Evolutionary conservation across 1,140 invertebrate genomes (phyloP), one percentile per base, ranked within the genome.

Genomic region (Thereuonema tuberculata): DNA sequence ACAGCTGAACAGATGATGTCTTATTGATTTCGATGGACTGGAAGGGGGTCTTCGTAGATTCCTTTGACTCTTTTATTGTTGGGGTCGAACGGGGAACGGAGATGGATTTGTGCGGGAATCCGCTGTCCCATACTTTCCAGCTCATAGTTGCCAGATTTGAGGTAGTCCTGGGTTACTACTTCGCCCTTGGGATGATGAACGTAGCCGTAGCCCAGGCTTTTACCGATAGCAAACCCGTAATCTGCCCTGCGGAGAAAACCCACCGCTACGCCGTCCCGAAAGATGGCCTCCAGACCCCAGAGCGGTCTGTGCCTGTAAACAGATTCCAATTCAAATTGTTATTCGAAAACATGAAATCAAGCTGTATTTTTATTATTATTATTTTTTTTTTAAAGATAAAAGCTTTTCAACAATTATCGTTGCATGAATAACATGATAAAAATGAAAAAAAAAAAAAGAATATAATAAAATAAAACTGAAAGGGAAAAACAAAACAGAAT

Each of bases 251-350:
- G 76, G 15, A 93, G 69, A 64, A 85, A 86, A 46, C 89, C 89
- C 26, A 89, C 85, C 0, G 82, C 73, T 65, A 80, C 71, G 0
- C 81, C 82, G 71, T 93, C 81, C 67, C 88, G 81, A 70, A 82
- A 88, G 67, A 94, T 84, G 0, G 82, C 82, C 78, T 94, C 90
- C 61, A 89, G 74, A 2, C 89, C 89, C 77, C 85, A 87, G 23
- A 94, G 66, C 20, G 86, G 81, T 17, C 86, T 25, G 17, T 27
- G 14, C 28, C 53, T 55, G 27, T 17, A 28, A 55, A 12, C n/a
- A n/a, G n/a, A n/a, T n/a, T n/a, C n/a, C n/a, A n/a, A n/a, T n/a
- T n/a, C n/a, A n/a, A n/a, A n/a, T n/a, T n/a, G n/a, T n/a, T n/a
- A n/a, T n/a, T n/a, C n/a, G n/a, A n/a, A n/a, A n/a, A n/a, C n/a